Conservation (phyloP, 1,140 invertebrate genomes). For the Drusus annulatus region DNA sequence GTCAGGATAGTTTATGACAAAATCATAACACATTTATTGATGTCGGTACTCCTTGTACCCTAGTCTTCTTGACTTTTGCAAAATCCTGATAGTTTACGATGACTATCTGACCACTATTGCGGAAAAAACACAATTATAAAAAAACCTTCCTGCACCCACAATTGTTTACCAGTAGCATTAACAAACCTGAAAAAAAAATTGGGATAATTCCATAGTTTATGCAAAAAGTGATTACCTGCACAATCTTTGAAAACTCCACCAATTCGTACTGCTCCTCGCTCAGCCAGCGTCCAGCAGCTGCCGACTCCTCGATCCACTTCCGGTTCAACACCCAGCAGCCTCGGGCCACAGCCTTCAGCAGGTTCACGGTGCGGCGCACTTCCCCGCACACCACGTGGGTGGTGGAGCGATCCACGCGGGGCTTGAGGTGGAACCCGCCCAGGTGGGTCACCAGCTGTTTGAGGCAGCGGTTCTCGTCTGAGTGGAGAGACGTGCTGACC, state of each 20-base stretch:
- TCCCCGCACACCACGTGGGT: slow-evolving; percentile 69
- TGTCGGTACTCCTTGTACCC: too few relatives aligned
- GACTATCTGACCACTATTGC: too few relatives aligned
- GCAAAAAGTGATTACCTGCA: slow-evolving; percentile 61
- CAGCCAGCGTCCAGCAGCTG: slow-evolving; percentile 66
- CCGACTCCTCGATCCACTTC: slow-evolving; percentile 67
- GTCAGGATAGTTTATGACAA: too few relatives aligned
- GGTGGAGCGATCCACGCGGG: slow-evolving; percentile 64
- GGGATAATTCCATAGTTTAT: too few relatives aligned
- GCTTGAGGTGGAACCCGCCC: slow-evolving; percentile 66
- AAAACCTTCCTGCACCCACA: too few relatives aligned
- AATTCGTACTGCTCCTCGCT: slow-evolving; percentile 69
- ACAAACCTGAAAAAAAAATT: too few relatives aligned
- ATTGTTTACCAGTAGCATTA: too few relatives aligned
- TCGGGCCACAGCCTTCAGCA: slow-evolving; percentile 67
- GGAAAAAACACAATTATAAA: too few relatives aligned
- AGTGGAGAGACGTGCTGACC: slow-evolving; percentile 54
- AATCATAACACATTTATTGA: too few relatives aligned
- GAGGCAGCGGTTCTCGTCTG: slow-evolving; percentile 41
- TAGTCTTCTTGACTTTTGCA: too few relatives aligned
- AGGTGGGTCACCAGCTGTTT: slow-evolving; percentile 63
- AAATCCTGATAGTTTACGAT: too few relatives aligned
- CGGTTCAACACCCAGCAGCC: slow-evolving; percentile 70
- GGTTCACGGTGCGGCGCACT: slow-evolving; percentile 68
- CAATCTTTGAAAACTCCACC: slow-evolving; percentile 65